These are phyloP conservation scores for Micoletzkya japonica DNA, from an alignment of 2,888 invertebrate species.

Conservation along the genomic window DNA sequence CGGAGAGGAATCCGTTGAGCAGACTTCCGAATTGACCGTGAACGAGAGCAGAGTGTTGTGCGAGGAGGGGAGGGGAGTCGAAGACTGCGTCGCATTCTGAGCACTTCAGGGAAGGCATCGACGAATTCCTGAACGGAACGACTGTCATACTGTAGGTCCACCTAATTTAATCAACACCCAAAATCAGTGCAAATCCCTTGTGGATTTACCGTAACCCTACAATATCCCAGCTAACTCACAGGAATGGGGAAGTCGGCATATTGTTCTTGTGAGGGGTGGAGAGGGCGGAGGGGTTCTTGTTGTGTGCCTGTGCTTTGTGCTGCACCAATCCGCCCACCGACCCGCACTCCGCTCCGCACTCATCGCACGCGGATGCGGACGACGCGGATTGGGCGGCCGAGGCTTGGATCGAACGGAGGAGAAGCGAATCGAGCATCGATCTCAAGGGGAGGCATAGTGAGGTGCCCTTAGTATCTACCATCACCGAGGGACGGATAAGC, in stretches of 20 bases:
- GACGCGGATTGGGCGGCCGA: slow-evolving; percentile 3
- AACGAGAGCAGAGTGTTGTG: slow-evolving; percentile 3
- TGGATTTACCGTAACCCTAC: neutral
- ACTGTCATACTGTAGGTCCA: too few species aligned
- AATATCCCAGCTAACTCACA: neutral
- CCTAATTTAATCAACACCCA: too few species aligned
- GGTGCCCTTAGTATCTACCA: too few species aligned
- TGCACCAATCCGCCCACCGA: neutral
- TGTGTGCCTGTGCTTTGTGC: slow-evolving; percentile 5
- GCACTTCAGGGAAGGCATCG: neutral
- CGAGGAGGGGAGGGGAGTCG: neutral
- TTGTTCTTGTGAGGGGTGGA: neutral
- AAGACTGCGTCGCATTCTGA: slow-evolving; percentile 14
- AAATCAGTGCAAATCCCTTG: too few species aligned
- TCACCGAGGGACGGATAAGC: too few species aligned
- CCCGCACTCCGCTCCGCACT: neutral
- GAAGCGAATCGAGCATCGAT: neutral
- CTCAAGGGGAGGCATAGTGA: too few species aligned
- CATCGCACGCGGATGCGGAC: slow-evolving; percentile 10
- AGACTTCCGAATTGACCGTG: slow-evolving; percentile 13
- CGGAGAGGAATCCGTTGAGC: slow-evolving; percentile 63
- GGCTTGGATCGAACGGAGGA: neutral
- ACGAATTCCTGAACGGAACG: too few species aligned
- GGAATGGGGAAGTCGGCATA: too few species aligned
- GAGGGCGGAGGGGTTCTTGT: neutral